Conservation (phyloP, 2,888 invertebrate species). For the Syrista parreyssii region DNA sequence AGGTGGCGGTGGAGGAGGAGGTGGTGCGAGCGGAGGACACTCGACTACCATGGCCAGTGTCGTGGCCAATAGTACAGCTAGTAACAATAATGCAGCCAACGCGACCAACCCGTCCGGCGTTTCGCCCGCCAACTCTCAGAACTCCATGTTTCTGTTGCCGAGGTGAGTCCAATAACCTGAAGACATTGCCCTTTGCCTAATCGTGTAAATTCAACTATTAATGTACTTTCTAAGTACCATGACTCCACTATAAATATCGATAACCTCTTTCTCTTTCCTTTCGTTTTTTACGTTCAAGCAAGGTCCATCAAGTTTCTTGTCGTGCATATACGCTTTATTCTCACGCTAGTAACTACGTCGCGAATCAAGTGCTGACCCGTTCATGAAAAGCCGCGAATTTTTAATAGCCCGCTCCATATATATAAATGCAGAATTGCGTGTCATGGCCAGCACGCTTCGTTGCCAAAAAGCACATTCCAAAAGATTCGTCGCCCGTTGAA, state of each 20-base stretch:
- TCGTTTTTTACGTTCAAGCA: not conserved
- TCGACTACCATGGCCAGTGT: conserved; percentile 60
- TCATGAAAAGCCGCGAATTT: conserved; percentile 27
- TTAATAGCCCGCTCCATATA: conserved; percentile 32
- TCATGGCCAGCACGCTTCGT: conserved; percentile 35
- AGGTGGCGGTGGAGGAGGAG: conserved; percentile 66
- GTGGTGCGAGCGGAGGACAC: conserved; percentile 48
- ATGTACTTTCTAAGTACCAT: not conserved
- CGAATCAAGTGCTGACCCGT: not conserved
- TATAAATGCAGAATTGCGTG: conserved; percentile 39
- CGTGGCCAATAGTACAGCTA: conserved; percentile 58
- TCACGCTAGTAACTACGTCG: not conserved
- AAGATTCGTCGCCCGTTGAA: conserved; percentile 1
- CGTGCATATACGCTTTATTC: not conserved
- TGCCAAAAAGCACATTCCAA: conserved; percentile 40
- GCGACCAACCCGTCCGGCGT: conserved; percentile 57
- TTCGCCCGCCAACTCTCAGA: conserved; percentile 59
- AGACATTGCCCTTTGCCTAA: not conserved
- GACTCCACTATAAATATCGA: not conserved
- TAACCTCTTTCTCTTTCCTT: not conserved
- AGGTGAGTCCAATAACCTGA: conserved; percentile 44
- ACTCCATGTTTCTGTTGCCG: conserved; percentile 62
- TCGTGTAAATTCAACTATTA: not conserved
- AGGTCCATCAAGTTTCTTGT: not conserved
- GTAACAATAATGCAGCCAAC: conserved; percentile 60